Evolutionary conservation across 2,113 vertebrate species (phyloP), one percentile per base, ranked within the genome.

Genomic region (Gobiocypris rarus): DNA sequence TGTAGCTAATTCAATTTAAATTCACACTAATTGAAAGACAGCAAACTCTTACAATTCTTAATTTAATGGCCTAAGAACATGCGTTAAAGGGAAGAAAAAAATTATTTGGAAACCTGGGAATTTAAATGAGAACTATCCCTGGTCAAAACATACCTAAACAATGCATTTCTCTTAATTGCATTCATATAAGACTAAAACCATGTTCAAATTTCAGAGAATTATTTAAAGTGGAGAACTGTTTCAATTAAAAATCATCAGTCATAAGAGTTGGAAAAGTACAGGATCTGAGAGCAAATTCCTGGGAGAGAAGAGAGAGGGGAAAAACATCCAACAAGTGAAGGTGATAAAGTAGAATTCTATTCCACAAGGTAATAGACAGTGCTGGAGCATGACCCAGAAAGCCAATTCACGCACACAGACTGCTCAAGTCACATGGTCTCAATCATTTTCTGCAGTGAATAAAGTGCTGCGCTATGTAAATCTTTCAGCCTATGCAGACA

Each of bases 351-450:
- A 84, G 52, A 85, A 87, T 61, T 92, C 88, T 90, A 91, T 90
- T 91, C 90, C 86, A 86, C 65, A 67, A 91, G 90, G 91, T 91
- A 92, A 93, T 87, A 92, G 90, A 85, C 90, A 89, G 91, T 91
- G 90, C 89, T 91, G 87, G 91, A 93, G 93, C 92, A 89, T 93
- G 94, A 94, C 94, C 94, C 92, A 94, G 92, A 94, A 94, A 94
- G 92, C 91, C 89, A 93, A 92, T 92, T 91, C 91, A 92, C 87
- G 87, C 85, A 87, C 89, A 88, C 77, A 67, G 76, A 91, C 89
- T 88, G 89, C 90, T 93, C 89, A 85, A 90, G 93, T 93, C 91
- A 93, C 93, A 92, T 89, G 90, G 90, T 91, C 92, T 94, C 93
- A 93, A 92, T 93, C 92, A 92, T 92, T 84, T 90, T 86, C 87